Conservation (phyloP, 2,888 invertebrate species). For the Pelosia muscerda region DNA sequence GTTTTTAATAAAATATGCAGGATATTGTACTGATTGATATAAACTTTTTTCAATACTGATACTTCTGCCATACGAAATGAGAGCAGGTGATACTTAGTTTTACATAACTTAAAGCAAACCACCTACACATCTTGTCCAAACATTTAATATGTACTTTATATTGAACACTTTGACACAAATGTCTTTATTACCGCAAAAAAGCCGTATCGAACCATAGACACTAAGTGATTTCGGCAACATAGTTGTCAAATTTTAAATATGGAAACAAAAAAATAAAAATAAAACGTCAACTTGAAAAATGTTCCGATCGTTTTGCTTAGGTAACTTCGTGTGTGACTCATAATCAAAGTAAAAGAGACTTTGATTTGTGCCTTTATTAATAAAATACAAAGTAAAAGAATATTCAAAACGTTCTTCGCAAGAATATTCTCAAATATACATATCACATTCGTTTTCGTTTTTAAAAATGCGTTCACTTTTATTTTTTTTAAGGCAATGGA, state of each 20-base stretch:
- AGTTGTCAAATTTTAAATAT: constrained; percentile 16
- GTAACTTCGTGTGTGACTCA: constrained; percentile 33
- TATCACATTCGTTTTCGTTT: constrained; percentile 46
- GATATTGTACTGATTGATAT: not conserved
- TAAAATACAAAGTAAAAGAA: constrained; percentile 39
- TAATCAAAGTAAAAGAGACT: constrained; percentile 39
- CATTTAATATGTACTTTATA: not conserved
- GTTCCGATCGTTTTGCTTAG: constrained; percentile 27
- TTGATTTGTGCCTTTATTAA: constrained; percentile 38
- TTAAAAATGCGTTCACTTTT: constrained; percentile 33
- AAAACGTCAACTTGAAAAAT: constrained; percentile 31
- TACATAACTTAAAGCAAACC: not conserved
- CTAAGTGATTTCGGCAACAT: not conserved
- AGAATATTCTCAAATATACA: constrained; percentile 50
- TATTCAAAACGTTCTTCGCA: constrained; percentile 31
- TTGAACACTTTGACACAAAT: not conserved
- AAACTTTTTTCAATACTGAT: not conserved
- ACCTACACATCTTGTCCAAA: not conserved
- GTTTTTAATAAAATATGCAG: too few relatives aligned
- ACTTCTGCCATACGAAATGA: not conserved
- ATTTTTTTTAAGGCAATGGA: constrained; percentile 30
- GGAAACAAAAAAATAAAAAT: constrained; percentile 14
- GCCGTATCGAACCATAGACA: constrained; percentile 2
- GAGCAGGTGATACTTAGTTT: not conserved
- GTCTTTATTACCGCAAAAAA: not conserved